Evolutionary conservation across 1,140 invertebrate species (phyloP), one percentile per base, ranked within the genome.

Genomic region (Zaprionus vittiger): DNA sequence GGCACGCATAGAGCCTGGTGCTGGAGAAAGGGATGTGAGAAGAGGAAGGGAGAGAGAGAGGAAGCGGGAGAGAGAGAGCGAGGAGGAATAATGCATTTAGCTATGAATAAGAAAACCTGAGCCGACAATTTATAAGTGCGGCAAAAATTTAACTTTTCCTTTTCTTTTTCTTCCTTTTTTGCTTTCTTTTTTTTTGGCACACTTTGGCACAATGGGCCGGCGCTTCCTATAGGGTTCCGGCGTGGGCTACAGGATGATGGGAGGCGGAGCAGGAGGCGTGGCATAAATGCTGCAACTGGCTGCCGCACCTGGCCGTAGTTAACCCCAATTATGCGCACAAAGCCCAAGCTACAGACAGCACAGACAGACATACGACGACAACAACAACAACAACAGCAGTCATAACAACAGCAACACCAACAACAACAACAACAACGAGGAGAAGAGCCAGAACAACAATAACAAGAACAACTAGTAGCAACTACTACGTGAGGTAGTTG

Each of bases 311-410:
- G 79, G 80, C 67, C 74, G 79, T 70, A 90, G 85, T 90, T 90
- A 90, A 90, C 85, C 85, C 79, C 85, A 90, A 91, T 90, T 90
- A 90, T 74, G 77, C 67, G 73, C 73, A 90, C 76, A 89, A 85
- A 90, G 73, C 69, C 57, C 77, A 72, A 85, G 72, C 83, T 52
- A n/a, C n/a, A 47, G 41, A 71, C 68, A 44, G 34, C 49, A 49
- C 24, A 64, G 44, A 49, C 41, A 62, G 60, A 63, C 61, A 62
- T n/a, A 47, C 41, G 5, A 62, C 41, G 28, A 60, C 34, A 15
- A 14, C 17, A 44, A 15, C 20, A 26, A n/a, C 22, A 47, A 61
- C 59, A 44, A n/a, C 61, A 17, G 34, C 28, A 22, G 15, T 2
- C 44, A 44, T 62, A 80, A 61, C 72, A 54, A 55, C 79, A 57